Conservation (phyloP, 2,888 invertebrate genomes). For the Macrophya alboannulata region DNA sequence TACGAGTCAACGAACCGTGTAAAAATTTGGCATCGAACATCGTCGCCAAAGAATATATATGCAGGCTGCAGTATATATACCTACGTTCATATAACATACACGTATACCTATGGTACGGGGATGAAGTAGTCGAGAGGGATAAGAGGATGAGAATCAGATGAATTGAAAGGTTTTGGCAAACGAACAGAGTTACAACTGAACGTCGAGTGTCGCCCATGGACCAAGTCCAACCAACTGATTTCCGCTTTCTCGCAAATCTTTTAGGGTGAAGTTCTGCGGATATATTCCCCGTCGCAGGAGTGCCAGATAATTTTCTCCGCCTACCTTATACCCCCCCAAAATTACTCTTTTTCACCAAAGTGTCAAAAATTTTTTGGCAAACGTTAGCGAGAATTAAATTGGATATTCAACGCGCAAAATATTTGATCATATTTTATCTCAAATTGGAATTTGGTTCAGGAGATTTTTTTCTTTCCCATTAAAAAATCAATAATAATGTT, state of each 20-base stretch:
- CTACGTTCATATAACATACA: conserved; percentile 8
- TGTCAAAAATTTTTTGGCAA: conserved; percentile 49
- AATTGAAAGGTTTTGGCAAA: conserved; percentile 69
- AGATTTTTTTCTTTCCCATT: background rate
- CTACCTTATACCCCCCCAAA: background rate
- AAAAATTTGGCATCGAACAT: conserved; percentile 71
- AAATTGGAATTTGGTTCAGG: conserved; percentile 8
- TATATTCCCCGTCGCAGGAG: conserved; percentile 52
- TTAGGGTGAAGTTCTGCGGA: conserved; percentile 61
- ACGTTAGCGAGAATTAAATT: conserved; percentile 28
- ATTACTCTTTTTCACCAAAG: background rate
- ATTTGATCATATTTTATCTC: background rate
- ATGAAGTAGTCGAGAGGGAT: conserved; percentile 46
- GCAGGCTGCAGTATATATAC: background rate
- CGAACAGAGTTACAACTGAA: conserved; percentile 64
- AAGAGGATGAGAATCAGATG: conserved; percentile 59
- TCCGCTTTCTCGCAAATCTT: conserved; percentile 64
- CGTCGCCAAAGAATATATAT: conserved; percentile 45
- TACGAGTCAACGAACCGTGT: conserved; percentile 70
- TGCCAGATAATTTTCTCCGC: conserved; percentile 63
- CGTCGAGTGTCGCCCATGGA: conserved; percentile 66
- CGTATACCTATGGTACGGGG: background rate
- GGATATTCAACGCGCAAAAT: background rate
- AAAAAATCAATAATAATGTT: background rate
- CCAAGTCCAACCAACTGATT: conserved; percentile 74